Evolutionary conservation across 1,140 invertebrate species (phyloP).

Genomic region (Lepidurus packardi): DNA sequence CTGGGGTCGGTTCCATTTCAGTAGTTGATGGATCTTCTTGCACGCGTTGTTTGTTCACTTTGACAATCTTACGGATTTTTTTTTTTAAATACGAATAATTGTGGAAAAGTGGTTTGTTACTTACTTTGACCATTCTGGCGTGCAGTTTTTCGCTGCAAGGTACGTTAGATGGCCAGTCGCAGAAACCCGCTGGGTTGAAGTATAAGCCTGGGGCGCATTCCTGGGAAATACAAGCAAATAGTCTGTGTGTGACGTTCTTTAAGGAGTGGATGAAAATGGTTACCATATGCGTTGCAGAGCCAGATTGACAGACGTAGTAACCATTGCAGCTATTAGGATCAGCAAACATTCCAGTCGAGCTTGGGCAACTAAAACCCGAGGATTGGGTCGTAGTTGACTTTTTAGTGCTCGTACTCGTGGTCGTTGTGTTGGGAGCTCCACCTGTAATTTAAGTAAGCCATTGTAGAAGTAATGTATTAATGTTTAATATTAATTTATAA

Average conservation of each 20-base stretch:
- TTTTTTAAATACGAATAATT: too few relatives aligned
- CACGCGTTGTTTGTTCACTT: too few relatives aligned
- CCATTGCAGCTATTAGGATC: conserved; percentile 24
- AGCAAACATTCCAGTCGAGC: background rate
- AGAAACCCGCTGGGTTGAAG: conserved; percentile 39
- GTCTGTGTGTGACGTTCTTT: background rate
- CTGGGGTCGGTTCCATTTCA: too few relatives aligned
- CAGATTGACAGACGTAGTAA: conserved; percentile 29
- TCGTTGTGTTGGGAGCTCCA: background rate
- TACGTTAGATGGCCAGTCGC: conserved; percentile 40
- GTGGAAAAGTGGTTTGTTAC: background rate
- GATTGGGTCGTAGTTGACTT: background rate
- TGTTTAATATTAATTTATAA: too few relatives aligned
- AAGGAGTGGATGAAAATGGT: background rate
- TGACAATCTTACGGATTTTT: too few relatives aligned
- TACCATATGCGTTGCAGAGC: conserved; percentile 3
- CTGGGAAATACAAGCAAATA: conserved; percentile 28
- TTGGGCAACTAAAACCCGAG: background rate
- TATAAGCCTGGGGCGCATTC: conserved; percentile 37
- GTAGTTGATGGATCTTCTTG: too few relatives aligned
- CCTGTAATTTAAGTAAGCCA: background rate
- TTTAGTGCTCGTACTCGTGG: background rate
- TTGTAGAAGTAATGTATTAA: too few relatives aligned
- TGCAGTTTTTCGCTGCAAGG: background rate
- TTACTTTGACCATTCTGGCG: background rate